phyloP scores from a whole-genome alignment of 2,888 invertebrate species.

The Orthosia cruda region DNA sequence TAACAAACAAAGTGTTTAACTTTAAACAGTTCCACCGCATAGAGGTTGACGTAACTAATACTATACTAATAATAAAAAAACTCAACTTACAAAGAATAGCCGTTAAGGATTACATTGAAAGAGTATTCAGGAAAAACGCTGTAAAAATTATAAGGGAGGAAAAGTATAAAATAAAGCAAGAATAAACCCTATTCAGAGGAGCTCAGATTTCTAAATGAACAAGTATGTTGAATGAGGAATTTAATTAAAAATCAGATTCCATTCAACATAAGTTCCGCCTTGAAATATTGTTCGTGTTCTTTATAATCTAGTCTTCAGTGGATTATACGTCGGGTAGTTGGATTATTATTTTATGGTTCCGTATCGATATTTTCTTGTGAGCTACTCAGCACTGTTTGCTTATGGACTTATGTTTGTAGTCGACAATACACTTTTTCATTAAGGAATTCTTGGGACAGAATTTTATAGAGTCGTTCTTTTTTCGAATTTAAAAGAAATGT shows the following conservation, averaged over 20 bases:
- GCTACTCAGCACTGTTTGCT: constrained; percentile 8
- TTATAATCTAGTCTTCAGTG: constrained; percentile 35
- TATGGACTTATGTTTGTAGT: constrained; percentile 15
- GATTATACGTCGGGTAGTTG: constrained; percentile 16
- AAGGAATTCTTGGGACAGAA: not conserved
- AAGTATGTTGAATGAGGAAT: constrained; percentile 66
- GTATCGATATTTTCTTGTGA: constrained; percentile 38
- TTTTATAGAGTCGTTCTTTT: not conserved
- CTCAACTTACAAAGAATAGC: constrained; percentile 24
- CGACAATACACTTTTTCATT: constrained; percentile 7
- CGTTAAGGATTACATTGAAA: constrained; percentile 38
- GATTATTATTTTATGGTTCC: constrained; percentile 28
- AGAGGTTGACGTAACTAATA: constrained; percentile 19
- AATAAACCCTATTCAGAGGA: constrained; percentile 55
- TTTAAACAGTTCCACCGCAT: constrained; percentile 27
- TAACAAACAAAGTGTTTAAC: constrained; percentile 44
- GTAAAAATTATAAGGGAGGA: constrained; percentile 28
- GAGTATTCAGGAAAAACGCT: constrained; percentile 28
- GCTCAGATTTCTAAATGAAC: constrained; percentile 65
- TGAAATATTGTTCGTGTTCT: constrained; percentile 57
- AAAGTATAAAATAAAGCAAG: constrained; percentile 59
- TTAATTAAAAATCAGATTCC: constrained; percentile 69
- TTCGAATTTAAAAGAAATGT: not conserved
- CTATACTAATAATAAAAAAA: too few relatives aligned
- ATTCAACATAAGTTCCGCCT: constrained; percentile 58